These are phyloP conservation scores for Cichladusa arquata DNA, from an alignment of 2,113 vertebrate species.

Conservation along the genomic window DNA sequence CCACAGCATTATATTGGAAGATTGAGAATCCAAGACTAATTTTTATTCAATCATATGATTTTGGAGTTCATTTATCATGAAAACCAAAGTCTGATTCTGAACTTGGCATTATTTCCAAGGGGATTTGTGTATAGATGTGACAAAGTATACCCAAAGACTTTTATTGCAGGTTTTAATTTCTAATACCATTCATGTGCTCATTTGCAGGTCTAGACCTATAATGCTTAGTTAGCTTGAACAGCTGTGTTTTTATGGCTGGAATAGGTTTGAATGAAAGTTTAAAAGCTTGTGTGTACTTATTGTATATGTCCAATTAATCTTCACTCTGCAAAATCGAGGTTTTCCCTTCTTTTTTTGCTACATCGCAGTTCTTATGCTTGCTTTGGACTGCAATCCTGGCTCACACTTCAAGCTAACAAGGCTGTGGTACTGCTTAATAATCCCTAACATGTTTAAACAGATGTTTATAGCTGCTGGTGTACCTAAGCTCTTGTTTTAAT, in stretches of 20 bases:
- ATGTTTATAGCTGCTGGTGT: constrained; percentile 41
- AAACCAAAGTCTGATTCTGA: not conserved
- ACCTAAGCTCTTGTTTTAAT: constrained; percentile 34
- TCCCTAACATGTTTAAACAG: constrained; percentile 59
- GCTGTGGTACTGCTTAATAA: constrained; percentile 47
- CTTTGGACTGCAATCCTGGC: constrained; percentile 53
- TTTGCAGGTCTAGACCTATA: constrained; percentile 62
- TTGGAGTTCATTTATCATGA: not conserved
- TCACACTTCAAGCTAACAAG: constrained; percentile 48
- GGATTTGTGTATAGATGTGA: not conserved
- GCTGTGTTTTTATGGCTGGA: constrained; percentile 48
- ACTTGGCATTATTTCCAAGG: not conserved
- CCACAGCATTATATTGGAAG: not conserved
- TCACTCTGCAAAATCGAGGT: not conserved
- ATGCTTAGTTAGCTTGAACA: constrained; percentile 55
- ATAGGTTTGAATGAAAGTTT: constrained; percentile 34
- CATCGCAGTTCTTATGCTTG: constrained; percentile 35
- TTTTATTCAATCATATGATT: not conserved
- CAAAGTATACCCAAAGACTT: not conserved
- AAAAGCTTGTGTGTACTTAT: constrained; percentile 17
- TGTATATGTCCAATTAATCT: constrained; percentile 50
- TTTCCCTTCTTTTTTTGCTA: not conserved
- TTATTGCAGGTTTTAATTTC: constrained; percentile 39
- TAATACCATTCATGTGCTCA: constrained; percentile 26
- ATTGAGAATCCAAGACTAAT: not conserved